Conservation (phyloP, 2,888 invertebrate species). For the Drosophila multiciliata region DNA sequence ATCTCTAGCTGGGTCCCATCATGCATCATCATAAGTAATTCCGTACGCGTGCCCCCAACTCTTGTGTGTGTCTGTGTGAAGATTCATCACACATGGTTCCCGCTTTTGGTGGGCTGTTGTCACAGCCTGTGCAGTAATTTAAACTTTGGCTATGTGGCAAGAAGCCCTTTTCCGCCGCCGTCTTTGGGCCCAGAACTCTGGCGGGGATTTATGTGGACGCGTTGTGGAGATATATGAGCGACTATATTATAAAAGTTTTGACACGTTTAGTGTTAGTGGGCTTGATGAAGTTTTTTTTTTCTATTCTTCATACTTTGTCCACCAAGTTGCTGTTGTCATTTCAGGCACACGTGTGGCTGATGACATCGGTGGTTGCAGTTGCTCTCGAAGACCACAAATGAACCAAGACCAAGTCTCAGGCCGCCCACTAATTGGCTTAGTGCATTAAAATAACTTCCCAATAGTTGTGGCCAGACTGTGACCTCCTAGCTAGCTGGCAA, state of each 20-base stretch:
- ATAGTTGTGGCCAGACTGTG: conserved; percentile 71
- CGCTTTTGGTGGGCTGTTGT: conserved; percentile 36
- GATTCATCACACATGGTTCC: conserved; percentile 71
- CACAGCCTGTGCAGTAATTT: conserved; percentile 76
- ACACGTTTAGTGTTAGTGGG: conserved; percentile 71
- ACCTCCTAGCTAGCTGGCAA: conserved; percentile 31
- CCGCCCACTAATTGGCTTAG: conserved; percentile 77
- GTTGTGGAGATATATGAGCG: conserved; percentile 53
- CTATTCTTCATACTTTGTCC: conserved; percentile 6
- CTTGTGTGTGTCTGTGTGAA: conserved; percentile 25
- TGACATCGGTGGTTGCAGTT: conserved; percentile 47
- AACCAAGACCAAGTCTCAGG: conserved; percentile 54
- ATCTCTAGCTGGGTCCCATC: conserved; percentile 48
- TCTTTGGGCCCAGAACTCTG: conserved; percentile 25
- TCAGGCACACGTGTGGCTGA: conserved; percentile 67
- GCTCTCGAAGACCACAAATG: conserved; percentile 57
- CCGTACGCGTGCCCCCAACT: conserved; percentile 44
- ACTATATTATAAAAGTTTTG: conserved; percentile 81
- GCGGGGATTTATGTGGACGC: conserved; percentile 58
- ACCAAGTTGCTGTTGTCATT: conserved; percentile 39
- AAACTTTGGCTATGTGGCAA: conserved; percentile 61
- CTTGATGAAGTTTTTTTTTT: conserved; percentile 73
- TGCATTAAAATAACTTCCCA: conserved; percentile 78
- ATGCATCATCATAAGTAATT: conserved; percentile 71
- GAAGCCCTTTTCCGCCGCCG: conserved; percentile 32